Evolutionary conservation across 2,888 invertebrate genomes (phyloP).

Genomic region (Hecatera dysodea): DNA sequence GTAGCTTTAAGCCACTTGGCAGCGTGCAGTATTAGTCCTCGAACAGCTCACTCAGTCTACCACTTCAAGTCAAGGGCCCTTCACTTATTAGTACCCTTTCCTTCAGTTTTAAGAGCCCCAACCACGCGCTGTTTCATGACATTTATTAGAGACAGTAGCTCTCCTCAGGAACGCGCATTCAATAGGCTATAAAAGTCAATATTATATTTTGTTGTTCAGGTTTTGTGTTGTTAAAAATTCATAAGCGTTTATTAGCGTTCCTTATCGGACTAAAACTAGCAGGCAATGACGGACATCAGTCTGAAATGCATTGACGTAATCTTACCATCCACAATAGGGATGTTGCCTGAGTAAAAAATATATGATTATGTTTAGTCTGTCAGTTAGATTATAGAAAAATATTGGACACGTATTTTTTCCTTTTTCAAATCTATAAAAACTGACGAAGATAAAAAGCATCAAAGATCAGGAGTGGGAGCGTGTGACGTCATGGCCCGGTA

Average conservation of each 20-base stretch:
- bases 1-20: conserved; percentile 8
- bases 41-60: conserved; percentile 34
- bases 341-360: no score
- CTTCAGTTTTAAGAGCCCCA: conserved; percentile 24
- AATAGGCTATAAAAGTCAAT: conserved; percentile 18
- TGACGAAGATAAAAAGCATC: no score
- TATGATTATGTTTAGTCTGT: no score
- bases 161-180: conserved; percentile 15
- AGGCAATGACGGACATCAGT: not conserved
- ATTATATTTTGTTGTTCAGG: not conserved
- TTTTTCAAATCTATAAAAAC: no score
- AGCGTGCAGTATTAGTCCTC: conserved; percentile 13
- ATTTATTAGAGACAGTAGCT: conserved; percentile 23
- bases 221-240: not conserved
- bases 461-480: no score
- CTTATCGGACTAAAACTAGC: not conserved
- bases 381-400: no score
- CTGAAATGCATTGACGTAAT: not conserved
- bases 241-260: no score
- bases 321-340: not conserved
- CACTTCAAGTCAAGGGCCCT: conserved; percentile 42
- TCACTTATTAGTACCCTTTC: conserved; percentile 48
- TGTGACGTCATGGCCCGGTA: no score
- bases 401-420: no score
- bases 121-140: conserved; percentile 12